Evolutionary conservation across 1,140 invertebrate genomes (phyloP).

Genomic region (Steinernema khuongi): DNA sequence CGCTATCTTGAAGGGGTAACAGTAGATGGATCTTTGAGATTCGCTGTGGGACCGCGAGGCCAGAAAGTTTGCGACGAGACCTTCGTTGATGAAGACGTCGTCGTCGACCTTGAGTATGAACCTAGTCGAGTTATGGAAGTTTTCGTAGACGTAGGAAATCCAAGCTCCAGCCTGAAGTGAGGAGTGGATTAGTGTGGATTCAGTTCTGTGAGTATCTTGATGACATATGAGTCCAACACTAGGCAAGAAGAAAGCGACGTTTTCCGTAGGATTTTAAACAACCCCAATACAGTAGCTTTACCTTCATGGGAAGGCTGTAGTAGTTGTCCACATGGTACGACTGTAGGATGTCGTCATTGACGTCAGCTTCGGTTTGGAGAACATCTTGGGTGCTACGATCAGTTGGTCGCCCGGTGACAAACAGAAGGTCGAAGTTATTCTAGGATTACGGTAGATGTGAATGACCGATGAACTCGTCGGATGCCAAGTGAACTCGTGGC

Average conservation of each 20-base stretch:
- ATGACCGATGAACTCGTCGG: slow-evolving; percentile 9
- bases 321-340: slow-evolving; percentile 31
- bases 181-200: no score
- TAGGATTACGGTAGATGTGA: not conserved
- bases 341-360: slow-evolving; percentile 27
- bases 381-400: slow-evolving; percentile 19
- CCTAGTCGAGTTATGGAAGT: slow-evolving; percentile 15
- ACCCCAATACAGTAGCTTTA: not conserved
- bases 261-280: not conserved
- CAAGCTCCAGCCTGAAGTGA: slow-evolving; percentile 30
- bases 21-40: slow-evolving; percentile 19
- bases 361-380: slow-evolving; percentile 24
- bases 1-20: slow-evolving; percentile 31
- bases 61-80: slow-evolving; percentile 25
- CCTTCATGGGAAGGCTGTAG: slow-evolving; percentile 24
- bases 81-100: slow-evolving; percentile 29
- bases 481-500: no score
- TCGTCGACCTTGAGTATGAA: slow-evolving; percentile 33
- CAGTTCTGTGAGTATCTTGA: no score
- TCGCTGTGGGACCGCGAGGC: not conserved
- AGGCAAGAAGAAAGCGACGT: no score
- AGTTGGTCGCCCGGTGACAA: slow-evolving; percentile 25
- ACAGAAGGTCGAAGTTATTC: slow-evolving; percentile 27
- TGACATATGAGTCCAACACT: no score
- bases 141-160: slow-evolving; percentile 19